Percentiles rank a stretch among this genome's conserved stretches.
Evolutionary conservation across 2,888 invertebrate species (phyloP).

Genomic region (Ryuthela nishihirai): DNA sequence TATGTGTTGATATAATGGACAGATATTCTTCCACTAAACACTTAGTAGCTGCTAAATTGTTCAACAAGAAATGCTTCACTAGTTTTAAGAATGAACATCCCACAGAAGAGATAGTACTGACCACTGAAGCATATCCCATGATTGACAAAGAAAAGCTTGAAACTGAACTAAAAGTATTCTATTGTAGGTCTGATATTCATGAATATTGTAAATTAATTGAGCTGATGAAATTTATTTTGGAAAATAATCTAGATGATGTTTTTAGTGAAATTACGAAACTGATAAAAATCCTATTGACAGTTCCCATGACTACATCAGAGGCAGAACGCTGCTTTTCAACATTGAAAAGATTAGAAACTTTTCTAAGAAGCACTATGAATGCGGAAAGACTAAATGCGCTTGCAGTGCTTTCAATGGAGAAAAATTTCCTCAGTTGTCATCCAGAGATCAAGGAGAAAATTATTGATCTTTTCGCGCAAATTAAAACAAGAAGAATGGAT

Average conservation of each 20-base stretch:
- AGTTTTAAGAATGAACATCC: not conserved
- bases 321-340: conserved; percentile 9
- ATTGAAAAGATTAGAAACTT: conserved; percentile 5
- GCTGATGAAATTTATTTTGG: conserved; percentile 2
- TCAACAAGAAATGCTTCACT: conserved; percentile 5
- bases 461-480: conserved; percentile 3
- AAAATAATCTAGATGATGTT: conserved; percentile 7
- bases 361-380: not conserved
- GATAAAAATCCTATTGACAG: conserved; percentile 9
- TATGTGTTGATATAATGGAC: conserved; percentile 5
- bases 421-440: conserved; percentile 6
- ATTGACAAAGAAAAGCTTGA: conserved; percentile 6
- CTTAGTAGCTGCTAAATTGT: conserved; percentile 2
- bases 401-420: not conserved
- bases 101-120: not conserved
- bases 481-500: conserved; percentile 4
- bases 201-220: conserved; percentile 4
- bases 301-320: conserved; percentile 8
- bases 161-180: conserved; percentile 7
- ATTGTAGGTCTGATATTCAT: conserved; percentile 5
- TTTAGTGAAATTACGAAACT: conserved; percentile 2
- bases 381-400: conserved; percentile 1
- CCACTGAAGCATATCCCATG: conserved; percentile 1
- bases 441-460: conserved; percentile 1
- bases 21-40: conserved; percentile 4